Evolutionary conservation across 2,888 invertebrate species (phyloP), one percentile per base, ranked within the genome.

Genomic region (Sussaba pulchella): DNA sequence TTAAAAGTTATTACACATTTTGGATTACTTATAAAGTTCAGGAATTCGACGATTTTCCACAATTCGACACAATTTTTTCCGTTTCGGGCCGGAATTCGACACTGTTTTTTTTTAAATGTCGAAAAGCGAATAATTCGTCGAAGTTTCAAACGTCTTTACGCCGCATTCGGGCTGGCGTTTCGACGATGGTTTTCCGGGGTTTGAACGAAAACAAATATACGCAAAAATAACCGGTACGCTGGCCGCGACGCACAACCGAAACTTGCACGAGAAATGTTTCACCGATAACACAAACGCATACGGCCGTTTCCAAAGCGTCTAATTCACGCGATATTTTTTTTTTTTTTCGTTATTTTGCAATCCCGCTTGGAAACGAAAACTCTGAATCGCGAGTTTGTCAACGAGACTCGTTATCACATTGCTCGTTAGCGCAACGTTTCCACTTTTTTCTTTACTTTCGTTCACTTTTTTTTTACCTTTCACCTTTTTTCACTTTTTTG

Each of bases 131-230:
- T n/a, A n/a, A n/a, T n/a, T n/a, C n/a, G n/a, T n/a, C n/a, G n/a
- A n/a, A n/a, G n/a, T n/a, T n/a, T n/a, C n/a, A n/a, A n/a, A n/a
- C n/a, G n/a, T 31, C 6, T 31, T 31, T 31, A 10, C 12, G 50
- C 21, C 36, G 14, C n/a, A n/a, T 12, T 59, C 17, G 31, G 17
- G 3, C 9, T 17, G n/a, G 6, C 57, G 36, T 9, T 36, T 14
- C 36, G 57, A 14, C 36, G 36, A 17, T 39, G 10, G 10, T 8
- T 19, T 39, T 59, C 17, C 5, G 6, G 39, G 52, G 21, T 54
- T 54, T 41, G 4, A 69, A 41, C 41, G 17, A 69, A 54, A 26
- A 54, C 54, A 54, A 54, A 69, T 54, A 26, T 5, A 26, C 24
- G 2, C 24, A 54, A 54, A 14, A 69, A 69, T 54, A 69, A 26